These are phyloP conservation scores for Anguilla japonica DNA, from an alignment of 2,113 vertebrate species.

Conservation along the genomic window DNA sequence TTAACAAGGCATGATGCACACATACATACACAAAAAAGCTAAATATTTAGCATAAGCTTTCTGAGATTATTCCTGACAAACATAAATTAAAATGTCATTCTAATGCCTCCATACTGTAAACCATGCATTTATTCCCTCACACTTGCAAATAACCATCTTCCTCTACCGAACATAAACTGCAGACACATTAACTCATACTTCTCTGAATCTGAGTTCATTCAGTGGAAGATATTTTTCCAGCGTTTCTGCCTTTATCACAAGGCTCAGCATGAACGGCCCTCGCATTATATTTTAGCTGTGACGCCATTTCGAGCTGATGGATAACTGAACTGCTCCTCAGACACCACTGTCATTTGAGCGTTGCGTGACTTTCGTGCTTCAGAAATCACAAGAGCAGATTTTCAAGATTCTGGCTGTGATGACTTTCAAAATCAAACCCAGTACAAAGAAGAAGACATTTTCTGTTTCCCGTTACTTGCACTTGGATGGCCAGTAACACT, in stretches of 20 bases:
- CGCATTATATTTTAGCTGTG: neutral
- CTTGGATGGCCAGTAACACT: neutral
- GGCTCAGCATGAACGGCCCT: neutral
- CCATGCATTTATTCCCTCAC: too few relatives aligned
- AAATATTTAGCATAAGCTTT: neutral
- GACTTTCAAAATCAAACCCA: too few relatives aligned
- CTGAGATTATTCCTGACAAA: neutral
- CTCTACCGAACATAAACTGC: neutral
- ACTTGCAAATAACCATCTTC: neutral
- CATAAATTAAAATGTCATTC: neutral
- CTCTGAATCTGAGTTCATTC: neutral
- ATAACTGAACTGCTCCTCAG: too few relatives aligned
- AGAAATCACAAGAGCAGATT: slow-evolving; percentile 9
- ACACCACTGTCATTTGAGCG: too few relatives aligned
- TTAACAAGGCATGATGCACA: neutral
- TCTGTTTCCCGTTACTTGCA: too few relatives aligned
- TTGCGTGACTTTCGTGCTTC: too few relatives aligned
- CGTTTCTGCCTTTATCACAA: neutral
- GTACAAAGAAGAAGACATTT: too few relatives aligned
- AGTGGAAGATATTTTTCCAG: neutral
- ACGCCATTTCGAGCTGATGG: neutral
- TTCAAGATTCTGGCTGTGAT: neutral
- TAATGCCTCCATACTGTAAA: neutral
- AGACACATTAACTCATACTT: too few relatives aligned
- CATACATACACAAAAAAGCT: neutral